These are phyloP conservation scores for Lophotriccus pileatus DNA, from an alignment of 2,797 vertebrate species.

Conservation along the genomic window DNA sequence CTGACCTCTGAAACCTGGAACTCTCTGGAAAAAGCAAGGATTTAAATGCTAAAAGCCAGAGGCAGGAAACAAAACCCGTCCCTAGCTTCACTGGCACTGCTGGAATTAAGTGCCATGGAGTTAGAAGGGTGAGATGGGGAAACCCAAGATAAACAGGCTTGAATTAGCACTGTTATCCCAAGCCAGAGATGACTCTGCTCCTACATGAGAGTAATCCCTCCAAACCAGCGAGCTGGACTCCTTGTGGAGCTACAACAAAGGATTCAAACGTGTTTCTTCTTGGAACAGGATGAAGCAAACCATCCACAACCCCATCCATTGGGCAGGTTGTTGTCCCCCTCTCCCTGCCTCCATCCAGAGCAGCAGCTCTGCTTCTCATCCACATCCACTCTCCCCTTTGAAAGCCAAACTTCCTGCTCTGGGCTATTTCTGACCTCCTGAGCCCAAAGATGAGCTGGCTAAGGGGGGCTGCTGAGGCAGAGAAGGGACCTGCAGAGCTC, in stretches of 20 bases:
- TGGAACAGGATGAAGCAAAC: constrained; percentile 15
- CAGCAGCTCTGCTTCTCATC: constrained; percentile 26
- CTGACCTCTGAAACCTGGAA: neutral
- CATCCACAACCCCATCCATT: neutral
- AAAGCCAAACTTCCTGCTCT: constrained; percentile 36
- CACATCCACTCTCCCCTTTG: constrained; percentile 2
- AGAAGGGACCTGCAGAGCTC: neutral
- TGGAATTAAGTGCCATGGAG: neutral
- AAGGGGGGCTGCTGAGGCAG: neutral
- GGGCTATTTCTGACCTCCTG: constrained; percentile 10
- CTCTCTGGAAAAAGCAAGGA: neutral
- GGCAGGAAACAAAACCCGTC: neutral
- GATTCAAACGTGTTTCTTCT: neutral
- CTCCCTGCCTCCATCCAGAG: neutral
- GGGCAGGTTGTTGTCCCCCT: neutral
- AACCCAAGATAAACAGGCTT: neutral
- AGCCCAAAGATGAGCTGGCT: neutral
- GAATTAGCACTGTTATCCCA: neutral
- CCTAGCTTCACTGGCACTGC: neutral
- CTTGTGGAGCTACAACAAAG: constrained; percentile 26
- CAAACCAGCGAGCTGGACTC: neutral
- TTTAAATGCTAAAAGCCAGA: neutral
- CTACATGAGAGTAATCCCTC: neutral
- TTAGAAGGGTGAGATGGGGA: neutral
- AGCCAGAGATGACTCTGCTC: neutral